Conservation (phyloP, 2,888 invertebrate species). For the Lasioglossum calceatum region DNA sequence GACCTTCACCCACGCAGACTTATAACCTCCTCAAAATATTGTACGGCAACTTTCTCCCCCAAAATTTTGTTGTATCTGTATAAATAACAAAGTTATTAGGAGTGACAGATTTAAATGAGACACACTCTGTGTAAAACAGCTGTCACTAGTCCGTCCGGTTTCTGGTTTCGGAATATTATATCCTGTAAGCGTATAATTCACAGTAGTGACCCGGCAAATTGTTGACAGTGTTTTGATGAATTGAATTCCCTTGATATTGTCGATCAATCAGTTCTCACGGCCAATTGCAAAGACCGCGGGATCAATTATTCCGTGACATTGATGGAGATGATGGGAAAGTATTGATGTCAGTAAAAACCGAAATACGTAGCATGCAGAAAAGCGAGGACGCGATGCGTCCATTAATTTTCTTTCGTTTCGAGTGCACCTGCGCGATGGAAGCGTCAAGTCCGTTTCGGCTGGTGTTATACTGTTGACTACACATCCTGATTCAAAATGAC, state of each 20-base stretch:
- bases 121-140: not conserved
- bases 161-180: not conserved
- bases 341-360: not conserved
- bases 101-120: too few species aligned
- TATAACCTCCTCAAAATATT: too few species aligned
- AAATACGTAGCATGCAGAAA: not conserved
- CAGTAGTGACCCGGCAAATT: not conserved
- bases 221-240: not conserved
- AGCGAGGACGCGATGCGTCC: not conserved
- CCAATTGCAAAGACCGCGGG: not conserved
- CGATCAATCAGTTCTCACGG: not conserved
- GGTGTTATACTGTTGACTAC: not conserved
- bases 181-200: not conserved
- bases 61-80: too few species aligned
- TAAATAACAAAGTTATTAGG: too few species aligned
- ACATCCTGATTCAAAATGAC: constrained; percentile 9
- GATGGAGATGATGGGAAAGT: not conserved
- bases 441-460: not conserved
- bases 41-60: too few species aligned
- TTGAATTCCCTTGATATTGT: not conserved
- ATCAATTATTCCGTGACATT: not conserved
- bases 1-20: too few species aligned
- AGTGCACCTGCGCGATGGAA: not conserved
- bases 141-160: not conserved
- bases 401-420: not conserved